Conservation (phyloP, 2,797 vertebrate genomes). For the Thripadectes ignobilis region DNA sequence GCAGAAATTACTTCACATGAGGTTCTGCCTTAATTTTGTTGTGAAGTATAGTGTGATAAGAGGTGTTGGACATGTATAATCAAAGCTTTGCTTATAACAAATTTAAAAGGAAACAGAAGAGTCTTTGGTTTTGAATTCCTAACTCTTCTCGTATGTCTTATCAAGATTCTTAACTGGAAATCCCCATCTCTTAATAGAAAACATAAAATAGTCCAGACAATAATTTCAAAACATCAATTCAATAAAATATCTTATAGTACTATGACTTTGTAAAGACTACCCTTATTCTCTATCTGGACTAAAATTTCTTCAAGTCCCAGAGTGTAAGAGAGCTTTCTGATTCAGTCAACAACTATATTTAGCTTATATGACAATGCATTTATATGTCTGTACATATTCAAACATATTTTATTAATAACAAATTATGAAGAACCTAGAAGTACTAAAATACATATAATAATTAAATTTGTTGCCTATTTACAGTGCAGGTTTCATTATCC, state of each 20-base stretch:
- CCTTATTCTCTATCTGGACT: not conserved
- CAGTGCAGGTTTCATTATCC: not conserved
- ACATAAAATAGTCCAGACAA: not conserved
- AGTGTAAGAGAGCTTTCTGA: not conserved
- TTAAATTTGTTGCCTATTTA: not conserved
- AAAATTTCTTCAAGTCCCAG: not conserved
- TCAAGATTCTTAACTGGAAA: not conserved
- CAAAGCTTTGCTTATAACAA: not conserved
- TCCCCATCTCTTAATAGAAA: not conserved
- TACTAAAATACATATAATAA: not conserved
- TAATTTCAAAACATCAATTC: not conserved
- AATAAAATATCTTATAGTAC: not conserved
- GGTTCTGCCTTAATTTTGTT: not conserved
- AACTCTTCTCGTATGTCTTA: not conserved
- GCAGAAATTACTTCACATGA: not conserved
- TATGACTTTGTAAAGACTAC: not conserved
- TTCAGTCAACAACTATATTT: not conserved
- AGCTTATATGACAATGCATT: not conserved
- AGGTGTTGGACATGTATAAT: not conserved
- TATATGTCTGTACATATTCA: not conserved
- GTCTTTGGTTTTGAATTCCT: not conserved
- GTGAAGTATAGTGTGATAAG: not conserved
- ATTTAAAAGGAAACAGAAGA: not conserved
- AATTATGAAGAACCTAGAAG: not conserved
- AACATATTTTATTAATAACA: not conserved